Evolutionary conservation across 2,113 vertebrate species (phyloP), one percentile per base, ranked within the genome.

Genomic region (Nesoenas mayeri): DNA sequence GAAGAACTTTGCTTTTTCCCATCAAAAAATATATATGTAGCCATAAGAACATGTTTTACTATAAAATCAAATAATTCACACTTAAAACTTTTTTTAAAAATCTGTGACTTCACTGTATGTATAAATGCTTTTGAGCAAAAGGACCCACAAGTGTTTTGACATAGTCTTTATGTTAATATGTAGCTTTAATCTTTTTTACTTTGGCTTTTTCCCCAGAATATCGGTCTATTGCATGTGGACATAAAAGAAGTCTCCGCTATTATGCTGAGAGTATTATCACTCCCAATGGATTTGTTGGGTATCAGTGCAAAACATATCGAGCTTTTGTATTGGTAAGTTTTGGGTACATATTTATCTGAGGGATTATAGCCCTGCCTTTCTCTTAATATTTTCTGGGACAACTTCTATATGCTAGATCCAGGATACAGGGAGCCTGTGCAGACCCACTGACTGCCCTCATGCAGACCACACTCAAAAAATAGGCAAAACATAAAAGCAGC

Each of bases 211-310:
- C 14, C 14, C 11, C 48, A 97, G 96, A 26, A 18, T 96, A 94
- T 1, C 60, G 85, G 62, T 57, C 89, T 71, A 10, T 95, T 53
- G 96, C 95, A 62, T 97, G 96, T 74, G 95, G 89, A 21, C 96
- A 97, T 51, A 96, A 96, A 91, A 96, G 96, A 85, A 96, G 96
- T 38, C 92, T 97, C 73, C 65, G 20, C 18, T 97, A 97, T 54
- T 97, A 97, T 21, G 89, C 93, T 81, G 97, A 97, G 70, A 97
- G 97, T 12, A 96, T 97, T 67, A 51, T 82, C 36, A 94, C n/a
- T 67, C 95, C 93, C 3, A 20, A 85, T 32, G 96, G 96, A 15
- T 97, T 97, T 95, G 93, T 78, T 57, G 95, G 97, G 13, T 97
- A 96, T 25, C 86, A 1, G n/a, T 97, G 97, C 87, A 88, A 95